phyloP scores from a whole-genome alignment of 2,888 invertebrate genomes.

The Epinotia demarniana region DNA sequence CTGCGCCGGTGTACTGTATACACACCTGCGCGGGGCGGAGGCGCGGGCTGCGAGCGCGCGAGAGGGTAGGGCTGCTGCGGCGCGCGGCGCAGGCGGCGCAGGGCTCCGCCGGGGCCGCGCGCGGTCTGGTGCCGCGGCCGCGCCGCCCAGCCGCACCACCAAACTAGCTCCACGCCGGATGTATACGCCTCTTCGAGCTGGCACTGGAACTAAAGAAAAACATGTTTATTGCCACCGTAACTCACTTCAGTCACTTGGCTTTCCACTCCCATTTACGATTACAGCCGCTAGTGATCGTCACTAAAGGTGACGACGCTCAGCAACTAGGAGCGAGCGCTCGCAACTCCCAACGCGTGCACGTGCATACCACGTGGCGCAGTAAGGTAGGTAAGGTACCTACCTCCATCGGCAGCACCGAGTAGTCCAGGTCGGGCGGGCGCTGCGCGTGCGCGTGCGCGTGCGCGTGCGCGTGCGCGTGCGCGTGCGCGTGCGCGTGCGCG shows the following conservation, averaged over 20 bases:
- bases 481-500: no score
- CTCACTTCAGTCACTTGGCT: no score
- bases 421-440: slow-evolving; percentile 62
- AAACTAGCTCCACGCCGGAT: slow-evolving; percentile 81
- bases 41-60: slow-evolving; percentile 77
- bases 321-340: no score
- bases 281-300: no score
- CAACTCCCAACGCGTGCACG: no score
- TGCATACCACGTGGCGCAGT: background rate
- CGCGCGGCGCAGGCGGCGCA: slow-evolving; percentile 86
- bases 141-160: slow-evolving; percentile 80
- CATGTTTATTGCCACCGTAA: background rate
- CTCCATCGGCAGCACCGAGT: slow-evolving; percentile 66
- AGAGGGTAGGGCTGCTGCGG: slow-evolving; percentile 94
- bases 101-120: slow-evolving; percentile 50
- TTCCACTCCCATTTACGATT: no score
- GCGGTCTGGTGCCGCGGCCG: slow-evolving; percentile 66
- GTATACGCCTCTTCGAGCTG: slow-evolving; percentile 93
- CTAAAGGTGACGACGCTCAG: no score
- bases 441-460: no score
- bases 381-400: no score
- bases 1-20: slow-evolving; percentile 43
- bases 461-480: no score
- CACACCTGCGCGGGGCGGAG: slow-evolving; percentile 48
- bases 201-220: slow-evolving; percentile 85